Percentiles rank a stretch among this genome's conserved stretches.
Evolutionary conservation across 2,888 invertebrate species (phyloP).

Genomic region (Argynnis bischoffii): DNA sequence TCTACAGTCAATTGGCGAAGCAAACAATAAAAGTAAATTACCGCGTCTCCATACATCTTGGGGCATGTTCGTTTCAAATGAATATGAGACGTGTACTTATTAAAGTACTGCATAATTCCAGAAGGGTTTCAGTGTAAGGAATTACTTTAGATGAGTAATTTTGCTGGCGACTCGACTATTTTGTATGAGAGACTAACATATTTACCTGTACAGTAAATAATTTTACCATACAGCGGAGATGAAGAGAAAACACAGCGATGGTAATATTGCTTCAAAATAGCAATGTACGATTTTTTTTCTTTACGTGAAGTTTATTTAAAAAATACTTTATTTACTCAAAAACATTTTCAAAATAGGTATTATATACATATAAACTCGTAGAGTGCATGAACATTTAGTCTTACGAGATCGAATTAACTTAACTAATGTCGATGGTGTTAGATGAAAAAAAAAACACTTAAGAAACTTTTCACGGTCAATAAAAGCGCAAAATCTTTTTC

Average conservation of each 20-base stretch:
- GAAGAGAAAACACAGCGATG: too few relatives aligned
- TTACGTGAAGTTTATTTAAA: background rate
- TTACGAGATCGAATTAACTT: slow-evolving; percentile 16
- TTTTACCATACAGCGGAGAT: too few relatives aligned
- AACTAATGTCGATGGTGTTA: background rate
- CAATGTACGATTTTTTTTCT: background rate
- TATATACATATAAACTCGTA: background rate
- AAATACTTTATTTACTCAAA: background rate
- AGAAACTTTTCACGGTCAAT: slow-evolving; percentile 53
- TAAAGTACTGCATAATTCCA: background rate
- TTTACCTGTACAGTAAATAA: too few relatives aligned
- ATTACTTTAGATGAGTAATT: background rate
- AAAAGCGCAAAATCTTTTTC: slow-evolving; percentile 53
- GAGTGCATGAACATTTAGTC: slow-evolving; percentile 4
- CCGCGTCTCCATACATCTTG: slow-evolving; percentile 36
- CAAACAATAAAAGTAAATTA: slow-evolving; percentile 60
- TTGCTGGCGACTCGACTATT: background rate
- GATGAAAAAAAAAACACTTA: slow-evolving; percentile 27
- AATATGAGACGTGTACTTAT: slow-evolving; percentile 13
- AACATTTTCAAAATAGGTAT: background rate
- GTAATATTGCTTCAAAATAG: too few relatives aligned
- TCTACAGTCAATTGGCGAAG: slow-evolving; percentile 76
- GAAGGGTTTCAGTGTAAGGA: background rate
- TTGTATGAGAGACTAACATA: too few relatives aligned
- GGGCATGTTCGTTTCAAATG: slow-evolving; percentile 30